Percentiles rank a stretch among this genome's conserved stretches.
Conservation (phyloP, 53 echinoderm and acorn worm species). For the Paelopatides confundens region DNA sequence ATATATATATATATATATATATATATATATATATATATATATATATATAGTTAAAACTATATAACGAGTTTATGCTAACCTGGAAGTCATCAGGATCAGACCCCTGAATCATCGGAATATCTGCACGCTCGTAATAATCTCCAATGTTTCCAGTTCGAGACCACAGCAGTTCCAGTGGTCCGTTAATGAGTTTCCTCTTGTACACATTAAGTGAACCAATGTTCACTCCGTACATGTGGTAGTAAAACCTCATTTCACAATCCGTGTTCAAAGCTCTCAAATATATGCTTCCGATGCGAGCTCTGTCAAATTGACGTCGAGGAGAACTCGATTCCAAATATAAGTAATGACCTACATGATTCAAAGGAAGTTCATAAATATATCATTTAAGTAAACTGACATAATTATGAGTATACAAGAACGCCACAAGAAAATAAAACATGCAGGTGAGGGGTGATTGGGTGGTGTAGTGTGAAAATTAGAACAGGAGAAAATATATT, state of each 20-base stretch:
- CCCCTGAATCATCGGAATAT: conserved; percentile 44
- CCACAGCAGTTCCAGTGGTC: conserved; percentile 64
- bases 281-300: conserved; percentile 72
- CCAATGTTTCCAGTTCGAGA: conserved; percentile 49
- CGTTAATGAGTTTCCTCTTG: conserved; percentile 74
- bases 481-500: too few relatives aligned
- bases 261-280: conserved; percentile 36
- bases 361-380: too few relatives aligned
- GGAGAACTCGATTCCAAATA: conserved; percentile 81
- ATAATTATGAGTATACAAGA: too few relatives aligned
- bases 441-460: too few relatives aligned
- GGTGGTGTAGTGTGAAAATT: too few relatives aligned
- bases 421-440: too few relatives aligned
- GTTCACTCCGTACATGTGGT: conserved; percentile 85
- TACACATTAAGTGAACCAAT: conserved; percentile 81
- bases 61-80: too few relatives aligned
- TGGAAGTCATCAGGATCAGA: neutral
- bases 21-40: conserved; percentile 7
- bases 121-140: conserved; percentile 64
- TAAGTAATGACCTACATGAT: conserved; percentile 69
- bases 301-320: conserved; percentile 66
- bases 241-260: conserved; percentile 83
- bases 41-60: too few relatives aligned
- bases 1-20: neutral
- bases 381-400: too few relatives aligned